A percentile compares a stretch with the other conserved stretches of the same genome.
phyloP scores from a whole-genome alignment of 2,888 invertebrate genomes.

The Ypsolopha sequella region DNA sequence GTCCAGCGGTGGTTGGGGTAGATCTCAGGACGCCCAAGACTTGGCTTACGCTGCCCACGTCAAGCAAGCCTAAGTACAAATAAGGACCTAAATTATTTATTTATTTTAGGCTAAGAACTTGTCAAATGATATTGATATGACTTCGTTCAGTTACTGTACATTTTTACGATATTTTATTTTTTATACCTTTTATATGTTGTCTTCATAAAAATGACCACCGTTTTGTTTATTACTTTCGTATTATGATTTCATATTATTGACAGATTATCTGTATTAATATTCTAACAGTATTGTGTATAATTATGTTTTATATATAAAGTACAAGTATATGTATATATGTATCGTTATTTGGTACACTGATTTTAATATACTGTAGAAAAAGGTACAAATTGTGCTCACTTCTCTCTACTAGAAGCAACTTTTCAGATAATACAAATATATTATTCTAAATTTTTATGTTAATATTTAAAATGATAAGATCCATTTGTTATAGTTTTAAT shows the following conservation, averaged over 20 bases:
- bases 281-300: conserved; percentile 14
- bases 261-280: conserved; percentile 14
- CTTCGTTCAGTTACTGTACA: background rate
- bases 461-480: too few relatives aligned
- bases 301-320: too few relatives aligned
- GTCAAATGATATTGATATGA: background rate
- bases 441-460: too few relatives aligned
- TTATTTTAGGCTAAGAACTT: conserved; percentile 3
- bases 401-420: too few relatives aligned
- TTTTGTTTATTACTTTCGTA: conserved; percentile 17
- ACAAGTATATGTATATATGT: too few relatives aligned
- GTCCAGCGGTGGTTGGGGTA: conserved; percentile 70
- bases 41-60: conserved; percentile 78
- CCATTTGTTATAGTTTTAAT: too few relatives aligned
- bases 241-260: conserved; percentile 6
- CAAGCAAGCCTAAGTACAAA: conserved; percentile 41
- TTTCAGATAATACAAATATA: too few relatives aligned
- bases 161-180: conserved; percentile 4
- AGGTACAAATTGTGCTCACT: too few relatives aligned
- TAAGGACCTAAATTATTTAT: conserved; percentile 11
- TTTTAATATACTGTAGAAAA: too few relatives aligned
- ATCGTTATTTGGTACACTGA: too few relatives aligned
- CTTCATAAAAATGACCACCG: conserved; percentile 26
- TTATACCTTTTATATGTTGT: conserved; percentile 19
- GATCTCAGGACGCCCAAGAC: conserved; percentile 75